These are phyloP conservation scores for Epinephelus fuscoguttatus DNA, from an alignment of 2,113 vertebrate genomes.

Conservation along the genomic window DNA sequence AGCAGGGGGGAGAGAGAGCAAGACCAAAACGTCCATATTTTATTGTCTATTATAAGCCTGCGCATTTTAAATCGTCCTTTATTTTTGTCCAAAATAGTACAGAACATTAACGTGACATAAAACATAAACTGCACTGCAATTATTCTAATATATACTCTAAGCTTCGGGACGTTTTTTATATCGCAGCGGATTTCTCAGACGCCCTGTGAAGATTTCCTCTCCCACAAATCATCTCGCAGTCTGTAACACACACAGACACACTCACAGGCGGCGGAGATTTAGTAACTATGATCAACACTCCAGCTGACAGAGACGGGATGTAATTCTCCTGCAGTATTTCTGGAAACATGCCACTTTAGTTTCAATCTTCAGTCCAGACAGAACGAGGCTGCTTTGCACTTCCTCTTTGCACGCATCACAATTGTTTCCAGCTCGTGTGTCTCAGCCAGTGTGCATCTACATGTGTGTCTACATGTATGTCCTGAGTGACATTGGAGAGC, in stretches of 20 bases:
- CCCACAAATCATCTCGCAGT: constrained; percentile 50
- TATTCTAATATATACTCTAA: constrained; percentile 34
- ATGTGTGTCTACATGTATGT: not conserved
- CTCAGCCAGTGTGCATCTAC: not conserved
- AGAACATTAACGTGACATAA: constrained; percentile 26
- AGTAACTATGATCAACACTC: constrained; percentile 58
- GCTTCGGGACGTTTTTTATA: constrained; percentile 23
- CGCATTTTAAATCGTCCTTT: constrained; percentile 27
- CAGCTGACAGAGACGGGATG: constrained; percentile 41
- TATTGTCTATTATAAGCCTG: constrained; percentile 10
- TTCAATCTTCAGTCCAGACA: constrained; percentile 46
- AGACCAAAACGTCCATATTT: not conserved
- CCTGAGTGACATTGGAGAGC: constrained; percentile 11
- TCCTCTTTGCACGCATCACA: constrained; percentile 34
- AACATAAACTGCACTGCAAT: constrained; percentile 26
- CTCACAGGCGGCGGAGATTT: constrained; percentile 42
- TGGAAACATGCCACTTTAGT: constrained; percentile 45
- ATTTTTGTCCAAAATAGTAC: constrained; percentile 7
- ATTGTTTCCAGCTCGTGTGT: constrained; percentile 30
- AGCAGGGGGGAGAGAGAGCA: not conserved
- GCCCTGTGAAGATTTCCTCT: constrained; percentile 34
- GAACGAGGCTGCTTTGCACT: constrained; percentile 38
- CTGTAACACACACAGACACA: constrained; percentile 40
- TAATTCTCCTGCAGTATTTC: constrained; percentile 57
- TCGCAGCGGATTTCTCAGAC: constrained; percentile 34